Percentiles rank a stretch among this genome's conserved stretches.
These are phyloP conservation scores for Dioctria linearis DNA, from an alignment of 2,888 invertebrate genomes.

Conservation along the genomic window DNA sequence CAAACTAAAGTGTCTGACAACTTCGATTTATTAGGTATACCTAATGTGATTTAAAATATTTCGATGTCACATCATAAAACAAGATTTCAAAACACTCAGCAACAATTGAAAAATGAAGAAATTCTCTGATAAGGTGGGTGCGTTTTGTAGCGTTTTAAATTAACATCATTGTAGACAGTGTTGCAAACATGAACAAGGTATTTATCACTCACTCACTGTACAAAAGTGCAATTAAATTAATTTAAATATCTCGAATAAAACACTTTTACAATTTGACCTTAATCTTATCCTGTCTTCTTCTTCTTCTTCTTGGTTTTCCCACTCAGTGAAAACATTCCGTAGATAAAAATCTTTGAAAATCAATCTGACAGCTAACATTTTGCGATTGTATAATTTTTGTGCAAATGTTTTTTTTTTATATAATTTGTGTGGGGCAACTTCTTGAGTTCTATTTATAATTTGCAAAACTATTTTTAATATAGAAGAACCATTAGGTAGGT, in stretches of 20 bases:
- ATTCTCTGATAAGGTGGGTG: slow-evolving; percentile 41
- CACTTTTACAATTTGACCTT: too few species aligned
- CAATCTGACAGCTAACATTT: not conserved
- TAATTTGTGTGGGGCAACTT: not conserved
- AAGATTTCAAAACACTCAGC: not conserved
- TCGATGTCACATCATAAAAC: slow-evolving; percentile 12
- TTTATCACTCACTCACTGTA: too few species aligned
- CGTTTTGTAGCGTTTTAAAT: slow-evolving; percentile 10
- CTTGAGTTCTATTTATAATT: slow-evolving; percentile 13
- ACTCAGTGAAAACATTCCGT: too few species aligned
- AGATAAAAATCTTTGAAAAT: not conserved
- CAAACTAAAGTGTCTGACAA: slow-evolving; percentile 19
- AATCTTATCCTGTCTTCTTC: too few species aligned
- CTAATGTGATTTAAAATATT: slow-evolving; percentile 20
- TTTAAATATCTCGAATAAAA: too few species aligned
- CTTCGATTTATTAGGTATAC: not conserved
- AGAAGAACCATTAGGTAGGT: not conserved
- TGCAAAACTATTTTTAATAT: slow-evolving; percentile 10
- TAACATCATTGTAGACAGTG: not conserved
- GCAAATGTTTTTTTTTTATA: slow-evolving; percentile 24
- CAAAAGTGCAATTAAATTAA: too few species aligned
- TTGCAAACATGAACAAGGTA: not conserved
- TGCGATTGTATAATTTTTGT: slow-evolving; percentile 23
- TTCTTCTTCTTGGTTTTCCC: too few species aligned
- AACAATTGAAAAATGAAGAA: slow-evolving; percentile 15